A percentile compares a stretch with the other conserved stretches of the same genome.
phyloP scores from a whole-genome alignment of 2,113 vertebrate species.

The Sprattus sprattus region DNA sequence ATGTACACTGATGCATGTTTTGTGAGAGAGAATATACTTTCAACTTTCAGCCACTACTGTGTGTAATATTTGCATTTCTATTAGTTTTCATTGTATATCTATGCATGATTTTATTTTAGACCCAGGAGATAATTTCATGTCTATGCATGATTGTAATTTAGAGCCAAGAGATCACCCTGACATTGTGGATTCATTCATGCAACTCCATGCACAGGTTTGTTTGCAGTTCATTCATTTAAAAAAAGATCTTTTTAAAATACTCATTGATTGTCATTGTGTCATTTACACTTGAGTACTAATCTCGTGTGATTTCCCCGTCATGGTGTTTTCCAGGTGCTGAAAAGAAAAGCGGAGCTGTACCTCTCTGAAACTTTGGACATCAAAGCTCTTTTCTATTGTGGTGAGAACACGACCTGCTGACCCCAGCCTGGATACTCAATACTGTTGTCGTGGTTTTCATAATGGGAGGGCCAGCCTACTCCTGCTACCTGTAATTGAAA shows the following conservation, averaged over 20 bases:
- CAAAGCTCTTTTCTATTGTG: slow-evolving; percentile 91
- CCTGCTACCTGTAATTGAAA: background rate
- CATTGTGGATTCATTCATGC: slow-evolving; percentile 98
- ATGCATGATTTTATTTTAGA: slow-evolving; percentile 73
- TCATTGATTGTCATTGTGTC: background rate
- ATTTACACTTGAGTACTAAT: background rate
- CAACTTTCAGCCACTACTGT: background rate
- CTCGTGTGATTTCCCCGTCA: background rate
- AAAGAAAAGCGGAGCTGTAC: slow-evolving; percentile 90
- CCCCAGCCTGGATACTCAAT: background rate
- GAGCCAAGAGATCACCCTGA: slow-evolving; percentile 97
- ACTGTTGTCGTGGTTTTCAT: background rate
- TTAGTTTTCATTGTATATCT: background rate
- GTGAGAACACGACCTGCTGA: slow-evolving; percentile 74
- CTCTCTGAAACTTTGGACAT: slow-evolving; percentile 84
- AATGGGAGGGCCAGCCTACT: background rate
- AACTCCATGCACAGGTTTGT: slow-evolving; percentile 96
- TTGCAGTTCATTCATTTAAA: slow-evolving; percentile 60
- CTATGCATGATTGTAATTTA: slow-evolving; percentile 65
- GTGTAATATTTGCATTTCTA: background rate
- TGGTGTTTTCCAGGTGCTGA: slow-evolving; percentile 82
- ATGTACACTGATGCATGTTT: too few species aligned
- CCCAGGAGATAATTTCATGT: slow-evolving; percentile 74
- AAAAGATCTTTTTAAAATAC: background rate
- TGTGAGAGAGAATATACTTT: too few species aligned